Evolutionary conservation across 2,797 vertebrate species (phyloP).

Genomic region (Scolopax bukidnonensis): DNA sequence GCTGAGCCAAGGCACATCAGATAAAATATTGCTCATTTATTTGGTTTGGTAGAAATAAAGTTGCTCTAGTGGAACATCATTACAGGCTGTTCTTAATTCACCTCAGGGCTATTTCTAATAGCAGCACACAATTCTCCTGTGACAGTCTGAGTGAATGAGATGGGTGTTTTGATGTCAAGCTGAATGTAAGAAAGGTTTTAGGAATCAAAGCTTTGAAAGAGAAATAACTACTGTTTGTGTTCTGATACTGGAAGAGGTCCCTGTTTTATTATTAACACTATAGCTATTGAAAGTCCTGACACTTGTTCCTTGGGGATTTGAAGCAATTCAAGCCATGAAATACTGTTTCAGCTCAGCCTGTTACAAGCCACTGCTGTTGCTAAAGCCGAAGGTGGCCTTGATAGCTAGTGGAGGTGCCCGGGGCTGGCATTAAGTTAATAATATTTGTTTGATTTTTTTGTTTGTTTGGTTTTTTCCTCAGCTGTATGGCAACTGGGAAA

Average conservation of each 20-base stretch:
- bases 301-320: conserved; percentile 25
- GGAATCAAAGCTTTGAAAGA: conserved; percentile 60
- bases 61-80: conserved; percentile 60
- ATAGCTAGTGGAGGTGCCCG: background rate
- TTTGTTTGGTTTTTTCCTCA: background rate
- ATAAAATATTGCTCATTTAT: conserved; percentile 56
- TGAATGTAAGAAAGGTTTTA: conserved; percentile 57
- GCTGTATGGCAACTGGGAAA: background rate
- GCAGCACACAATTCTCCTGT: conserved; percentile 32
- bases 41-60: conserved; percentile 47
- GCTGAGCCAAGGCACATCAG: conserved; percentile 22
- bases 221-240: conserved; percentile 45
- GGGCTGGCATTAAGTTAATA: background rate
- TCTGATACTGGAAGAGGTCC: conserved; percentile 34
- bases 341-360: conserved; percentile 3
- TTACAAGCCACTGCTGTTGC: background rate
- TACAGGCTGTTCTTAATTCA: conserved; percentile 58
- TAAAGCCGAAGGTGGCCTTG: background rate
- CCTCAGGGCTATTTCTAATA: conserved; percentile 56
- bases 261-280: conserved; percentile 34
- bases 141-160: conserved; percentile 57
- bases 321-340: conserved; percentile 39
- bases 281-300: conserved; percentile 41
- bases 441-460: background rate
- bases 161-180: conserved; percentile 62